phyloP scores from a whole-genome alignment of 1,140 invertebrate species.

The Asobara japonica region DNA sequence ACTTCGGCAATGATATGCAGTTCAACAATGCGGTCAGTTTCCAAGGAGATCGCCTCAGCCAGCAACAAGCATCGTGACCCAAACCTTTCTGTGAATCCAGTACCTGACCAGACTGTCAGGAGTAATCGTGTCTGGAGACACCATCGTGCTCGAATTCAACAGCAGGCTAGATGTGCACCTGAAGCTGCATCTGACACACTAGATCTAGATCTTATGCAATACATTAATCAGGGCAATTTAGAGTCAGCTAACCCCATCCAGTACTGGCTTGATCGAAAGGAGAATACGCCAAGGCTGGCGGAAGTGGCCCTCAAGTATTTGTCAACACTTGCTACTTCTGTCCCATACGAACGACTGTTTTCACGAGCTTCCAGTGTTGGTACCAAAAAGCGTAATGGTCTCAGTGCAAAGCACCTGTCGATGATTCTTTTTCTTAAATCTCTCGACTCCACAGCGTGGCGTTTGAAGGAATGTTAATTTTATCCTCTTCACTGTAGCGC shows the following conservation, averaged over 20 bases:
- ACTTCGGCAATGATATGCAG: background rate
- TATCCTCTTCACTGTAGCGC: too few relatives aligned
- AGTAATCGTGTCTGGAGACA: background rate
- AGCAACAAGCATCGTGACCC: too few relatives aligned
- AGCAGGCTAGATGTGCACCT: background rate
- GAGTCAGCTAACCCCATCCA: background rate
- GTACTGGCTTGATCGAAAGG: slow-evolving; percentile 33
- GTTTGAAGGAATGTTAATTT: too few relatives aligned
- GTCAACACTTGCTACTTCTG: slow-evolving; percentile 43
- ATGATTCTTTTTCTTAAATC: too few relatives aligned
- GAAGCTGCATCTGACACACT: background rate
- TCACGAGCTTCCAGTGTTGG: slow-evolving; percentile 39
- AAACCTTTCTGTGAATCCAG: too few relatives aligned
- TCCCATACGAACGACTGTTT: slow-evolving; percentile 48
- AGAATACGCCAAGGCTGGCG: slow-evolving; percentile 33
- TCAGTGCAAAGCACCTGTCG: slow-evolving; percentile 28
- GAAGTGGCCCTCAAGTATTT: slow-evolving; percentile 42
- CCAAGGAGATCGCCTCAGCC: background rate
- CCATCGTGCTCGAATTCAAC: background rate
- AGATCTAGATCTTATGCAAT: background rate
- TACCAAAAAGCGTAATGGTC: slow-evolving; percentile 33
- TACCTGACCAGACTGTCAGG: too few relatives aligned
- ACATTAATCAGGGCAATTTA: background rate
- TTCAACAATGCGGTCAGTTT: background rate
- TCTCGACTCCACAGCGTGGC: too few relatives aligned